These are phyloP conservation scores for Gastrophysa polygoni DNA, from an alignment of 2,888 invertebrate species.

Conservation along the genomic window DNA sequence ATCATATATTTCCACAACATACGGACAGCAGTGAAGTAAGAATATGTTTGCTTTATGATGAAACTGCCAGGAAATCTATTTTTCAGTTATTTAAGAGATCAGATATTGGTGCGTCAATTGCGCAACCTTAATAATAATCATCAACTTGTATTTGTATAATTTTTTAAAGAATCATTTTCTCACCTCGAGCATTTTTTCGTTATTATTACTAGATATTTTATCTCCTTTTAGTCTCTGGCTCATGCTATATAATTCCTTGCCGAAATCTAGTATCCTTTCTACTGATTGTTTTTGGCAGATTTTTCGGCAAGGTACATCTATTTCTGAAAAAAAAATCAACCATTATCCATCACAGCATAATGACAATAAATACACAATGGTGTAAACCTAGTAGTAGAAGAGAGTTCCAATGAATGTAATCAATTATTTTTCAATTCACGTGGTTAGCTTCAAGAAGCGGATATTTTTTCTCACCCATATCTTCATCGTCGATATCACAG, in stretches of 20 bases:
- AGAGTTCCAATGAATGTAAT: no score
- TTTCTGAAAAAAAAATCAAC: conserved; percentile 54
- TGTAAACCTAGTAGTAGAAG: not conserved
- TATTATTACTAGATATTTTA: conserved; percentile 78
- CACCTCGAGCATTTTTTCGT: conserved; percentile 92
- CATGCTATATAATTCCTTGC: conserved; percentile 90
- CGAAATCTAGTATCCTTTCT: conserved; percentile 93
- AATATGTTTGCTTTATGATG: no score
- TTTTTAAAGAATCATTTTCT: conserved; percentile 37
- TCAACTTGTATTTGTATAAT: no score
- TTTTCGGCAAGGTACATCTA: conserved; percentile 58
- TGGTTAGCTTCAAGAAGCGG: not conserved
- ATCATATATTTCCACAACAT: no score
- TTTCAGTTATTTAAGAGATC: no score
- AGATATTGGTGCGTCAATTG: no score
- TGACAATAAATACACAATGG: not conserved
- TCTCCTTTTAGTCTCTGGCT: conserved; percentile 84
- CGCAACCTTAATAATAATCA: no score
- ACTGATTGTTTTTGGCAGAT: conserved; percentile 76
- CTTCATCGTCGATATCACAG: conserved; percentile 73
- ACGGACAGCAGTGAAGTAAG: no score
- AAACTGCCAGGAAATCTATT: no score
- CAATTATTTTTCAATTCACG: not conserved
- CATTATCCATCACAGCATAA: not conserved
- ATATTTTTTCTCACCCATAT: conserved; percentile 68